Base-by-base conservation (phyloP, 2,113 vertebrate species). In the Bettongia penicillata region DNA sequence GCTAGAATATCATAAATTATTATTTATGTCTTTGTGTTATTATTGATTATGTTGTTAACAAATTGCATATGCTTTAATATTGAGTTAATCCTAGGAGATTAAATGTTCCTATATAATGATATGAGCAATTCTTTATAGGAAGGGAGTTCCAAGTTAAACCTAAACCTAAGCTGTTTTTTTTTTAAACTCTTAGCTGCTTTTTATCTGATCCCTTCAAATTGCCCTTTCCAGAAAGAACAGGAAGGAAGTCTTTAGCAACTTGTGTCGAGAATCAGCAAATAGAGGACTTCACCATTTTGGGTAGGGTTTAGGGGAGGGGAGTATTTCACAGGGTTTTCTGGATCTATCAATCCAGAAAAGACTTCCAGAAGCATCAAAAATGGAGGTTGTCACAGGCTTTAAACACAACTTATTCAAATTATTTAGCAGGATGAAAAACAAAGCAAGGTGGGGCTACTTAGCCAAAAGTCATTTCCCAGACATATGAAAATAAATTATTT, bases 151-250 rank as follows among this genome's bases (percentile, higher is more conserved):
- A n/a, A 84, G n/a, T 43, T 84, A 22, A 84, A 16, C 9, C 19
- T 84, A 84, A 84, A 5, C 19, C 6, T 84, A 84, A 84, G 3
- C 31, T 16, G n/a, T 77, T 77, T 77, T 77, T 57, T 77, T 77
- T 77, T 77, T 77, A 22, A 77, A 77, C 25, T 43, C 48, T 22
- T 8, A n/a, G 11, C 49, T 92, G 4, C 53, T 51, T 91, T 96
- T 94, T 0, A 52, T 96, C 10, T 90, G 93, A 95, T 95, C 61
- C 31, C 47, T 6, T 97, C 84, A 91, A 8, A 23, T 43, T 53
- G 92, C 4, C 49, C 24, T 90, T 90, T 11, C 47, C 90, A 5
- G 28, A 49, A 51, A 51, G 24, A 90, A 90, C 89, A 94, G 19
- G n/a, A 48, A 10, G 0, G 89, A 22, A 77, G 43, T 51, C 84